These are phyloP conservation scores for Epizoanthus ramosus DNA, from an alignment of 92 coral and sea anemone genomes.

Conservation along the genomic window DNA sequence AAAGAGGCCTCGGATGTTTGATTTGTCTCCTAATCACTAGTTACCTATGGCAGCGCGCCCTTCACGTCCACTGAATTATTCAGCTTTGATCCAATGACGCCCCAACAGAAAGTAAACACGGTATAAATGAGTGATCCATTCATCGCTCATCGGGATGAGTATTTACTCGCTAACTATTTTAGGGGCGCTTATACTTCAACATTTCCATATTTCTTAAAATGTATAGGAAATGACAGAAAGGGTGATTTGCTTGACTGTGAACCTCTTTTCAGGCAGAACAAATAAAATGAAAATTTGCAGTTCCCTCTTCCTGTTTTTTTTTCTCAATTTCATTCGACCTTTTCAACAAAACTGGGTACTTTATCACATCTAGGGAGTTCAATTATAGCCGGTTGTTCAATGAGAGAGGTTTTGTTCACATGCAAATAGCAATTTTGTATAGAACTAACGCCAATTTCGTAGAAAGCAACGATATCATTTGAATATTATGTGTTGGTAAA, in stretches of 20 bases:
- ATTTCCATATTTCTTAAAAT: constrained; percentile 11
- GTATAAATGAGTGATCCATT: constrained; percentile 50
- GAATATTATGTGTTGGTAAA: constrained; percentile 1
- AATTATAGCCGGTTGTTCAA: neutral
- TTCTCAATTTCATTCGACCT: neutral
- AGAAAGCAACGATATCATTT: constrained; percentile 9
- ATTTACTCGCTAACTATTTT: constrained; percentile 18
- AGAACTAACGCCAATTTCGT: constrained; percentile 7
- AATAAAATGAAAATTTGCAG: neutral
- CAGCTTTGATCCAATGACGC: constrained; percentile 60
- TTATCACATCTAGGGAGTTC: neutral
- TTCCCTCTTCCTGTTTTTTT: neutral
- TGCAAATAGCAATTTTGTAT: neutral
- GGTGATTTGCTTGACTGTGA: neutral
- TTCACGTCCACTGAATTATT: constrained; percentile 84
- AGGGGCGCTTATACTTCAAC: neutral
- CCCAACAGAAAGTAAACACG: constrained; percentile 64
- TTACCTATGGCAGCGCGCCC: constrained; percentile 72
- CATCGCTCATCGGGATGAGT: constrained; percentile 9
- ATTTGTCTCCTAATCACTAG: constrained; percentile 78
- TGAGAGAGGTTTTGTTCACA: neutral
- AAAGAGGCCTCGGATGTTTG: constrained; percentile 90
- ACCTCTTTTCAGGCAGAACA: neutral
- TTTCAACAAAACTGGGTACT: neutral
- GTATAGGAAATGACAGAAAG: neutral